Conservation (phyloP, 2,797 vertebrate species). For the Orientallactaga sibirica region DNA sequence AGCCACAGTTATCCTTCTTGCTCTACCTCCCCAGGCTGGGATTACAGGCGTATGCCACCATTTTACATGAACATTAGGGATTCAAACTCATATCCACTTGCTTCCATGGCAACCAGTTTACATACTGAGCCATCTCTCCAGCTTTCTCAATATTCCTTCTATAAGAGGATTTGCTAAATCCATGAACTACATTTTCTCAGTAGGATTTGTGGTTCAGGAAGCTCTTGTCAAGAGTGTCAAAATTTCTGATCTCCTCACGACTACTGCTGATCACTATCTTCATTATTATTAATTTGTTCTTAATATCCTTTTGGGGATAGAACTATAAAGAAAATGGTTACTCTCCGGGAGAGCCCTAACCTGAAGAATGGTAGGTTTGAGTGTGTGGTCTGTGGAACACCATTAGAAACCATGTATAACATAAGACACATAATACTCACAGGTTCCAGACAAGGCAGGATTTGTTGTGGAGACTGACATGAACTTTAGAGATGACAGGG, state of each 20-base stretch:
- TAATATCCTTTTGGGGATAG: not conserved
- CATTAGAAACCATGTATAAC: not conserved
- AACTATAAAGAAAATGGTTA: not conserved
- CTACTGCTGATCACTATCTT: not conserved
- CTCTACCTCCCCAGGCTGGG: not conserved
- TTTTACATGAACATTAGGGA: too few relatives aligned
- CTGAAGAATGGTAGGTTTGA: not conserved
- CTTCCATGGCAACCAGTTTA: not conserved
- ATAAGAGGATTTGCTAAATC: constrained; percentile 21
- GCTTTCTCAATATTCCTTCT: not conserved
- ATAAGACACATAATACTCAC: not conserved
- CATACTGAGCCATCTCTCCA: not conserved
- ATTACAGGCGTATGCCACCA: not conserved
- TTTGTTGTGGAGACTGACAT: not conserved
- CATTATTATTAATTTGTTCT: not conserved
- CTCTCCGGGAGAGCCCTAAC: not conserved
- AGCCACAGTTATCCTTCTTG: not conserved
- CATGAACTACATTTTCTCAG: not conserved
- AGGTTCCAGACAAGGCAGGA: not conserved
- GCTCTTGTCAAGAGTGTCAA: not conserved
- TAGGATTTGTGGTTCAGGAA: constrained; percentile 1
- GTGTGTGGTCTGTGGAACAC: not conserved
- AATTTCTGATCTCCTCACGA: rapidly evolving
- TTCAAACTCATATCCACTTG: not conserved
- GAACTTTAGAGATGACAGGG: not conserved